Evolutionary conservation across 2,888 invertebrate species (phyloP), one percentile per base, ranked within the genome.

Genomic region (Anorthoa munda): DNA sequence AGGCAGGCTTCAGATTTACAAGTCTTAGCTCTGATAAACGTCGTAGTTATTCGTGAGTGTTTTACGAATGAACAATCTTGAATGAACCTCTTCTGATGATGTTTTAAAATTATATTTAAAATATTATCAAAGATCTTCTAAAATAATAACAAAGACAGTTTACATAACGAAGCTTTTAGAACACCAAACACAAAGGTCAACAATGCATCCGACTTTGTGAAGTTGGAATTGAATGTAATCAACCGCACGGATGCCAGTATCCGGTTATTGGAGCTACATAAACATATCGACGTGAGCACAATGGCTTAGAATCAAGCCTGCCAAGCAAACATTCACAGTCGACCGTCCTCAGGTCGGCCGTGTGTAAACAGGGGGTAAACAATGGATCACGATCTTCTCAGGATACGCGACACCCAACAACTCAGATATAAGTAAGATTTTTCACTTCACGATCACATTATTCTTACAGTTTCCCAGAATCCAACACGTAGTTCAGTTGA

Each of bases 271-370:
- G 72, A 82, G 81, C 83, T 88, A 81, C 79, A 88, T 92, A 93
- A 92, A 94, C 92, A 92, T 88, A 89, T 88, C 87, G 87, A 90
- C 88, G 82, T 84, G 66, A 87, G 87, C 82, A 94, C 94, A 94
- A 94, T 94, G 90, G 92, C 83, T 84, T 85, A 84, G 86, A 87
- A 87, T 87, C 90, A 88, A 91, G 89, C 85, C 86, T 88, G 89
- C 84, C 90, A 90, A 89, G 88, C 91, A 94, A 95, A 95, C 94
- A 94, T 90, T 89, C 92, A 87, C n/a, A 94, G 94, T 93, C 91
- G 86, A 88, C 90, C 87, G 83, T 82, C 74, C 67, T 77, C 81
- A 79, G 77, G 77, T 68, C 75, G 65, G 63, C 81, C 76, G 67
- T 83, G 82, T 88, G 88, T 91, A 91, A 92, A 91, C 92, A 91